Percentiles rank a stretch among this genome's conserved stretches.
Evolutionary conservation across 2,888 invertebrate species (phyloP).

Genomic region (Alitta virens): DNA sequence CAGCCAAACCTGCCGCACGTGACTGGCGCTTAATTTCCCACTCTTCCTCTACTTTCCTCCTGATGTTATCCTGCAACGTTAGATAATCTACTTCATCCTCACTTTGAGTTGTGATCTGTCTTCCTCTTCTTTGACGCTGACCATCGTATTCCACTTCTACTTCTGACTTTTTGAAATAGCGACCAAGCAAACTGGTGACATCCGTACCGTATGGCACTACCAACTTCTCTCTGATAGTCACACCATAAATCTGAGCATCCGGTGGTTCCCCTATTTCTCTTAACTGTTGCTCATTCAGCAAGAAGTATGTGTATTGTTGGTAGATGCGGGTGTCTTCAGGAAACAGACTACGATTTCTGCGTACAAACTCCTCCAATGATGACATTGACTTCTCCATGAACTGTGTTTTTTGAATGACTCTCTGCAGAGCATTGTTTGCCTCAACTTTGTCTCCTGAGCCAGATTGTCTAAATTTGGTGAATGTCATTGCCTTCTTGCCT

Average conservation of each 20-base stretch:
- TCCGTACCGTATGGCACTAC: conserved; percentile 29
- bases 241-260: conserved; percentile 30
- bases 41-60: conserved; percentile 21
- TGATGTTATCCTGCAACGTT: neutral
- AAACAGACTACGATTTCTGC: conserved; percentile 28
- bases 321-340: conserved; percentile 31
- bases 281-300: conserved; percentile 23
- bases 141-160: conserved; percentile 19
- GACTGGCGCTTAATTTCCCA: conserved; percentile 15
- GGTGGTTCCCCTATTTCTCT: conserved; percentile 24
- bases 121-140: neutral
- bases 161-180: conserved; percentile 20
- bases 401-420: conserved; percentile 22
- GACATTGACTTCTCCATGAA: conserved; percentile 25
- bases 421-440: conserved; percentile 26
- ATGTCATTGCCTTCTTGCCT: conserved; percentile 23
- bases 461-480: conserved; percentile 10
- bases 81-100: neutral
- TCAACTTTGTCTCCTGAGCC: conserved; percentile 10
- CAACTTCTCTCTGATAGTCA: conserved; percentile 26
- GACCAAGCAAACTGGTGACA: conserved; percentile 18
- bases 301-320: conserved; percentile 24
- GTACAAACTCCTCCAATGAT: conserved; percentile 31
- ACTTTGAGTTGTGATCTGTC: neutral
- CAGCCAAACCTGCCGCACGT: neutral